Evolutionary conservation across 1,140 invertebrate species (phyloP), one percentile per base, ranked within the genome.

Genomic region (Diabrotica virgifera): DNA sequence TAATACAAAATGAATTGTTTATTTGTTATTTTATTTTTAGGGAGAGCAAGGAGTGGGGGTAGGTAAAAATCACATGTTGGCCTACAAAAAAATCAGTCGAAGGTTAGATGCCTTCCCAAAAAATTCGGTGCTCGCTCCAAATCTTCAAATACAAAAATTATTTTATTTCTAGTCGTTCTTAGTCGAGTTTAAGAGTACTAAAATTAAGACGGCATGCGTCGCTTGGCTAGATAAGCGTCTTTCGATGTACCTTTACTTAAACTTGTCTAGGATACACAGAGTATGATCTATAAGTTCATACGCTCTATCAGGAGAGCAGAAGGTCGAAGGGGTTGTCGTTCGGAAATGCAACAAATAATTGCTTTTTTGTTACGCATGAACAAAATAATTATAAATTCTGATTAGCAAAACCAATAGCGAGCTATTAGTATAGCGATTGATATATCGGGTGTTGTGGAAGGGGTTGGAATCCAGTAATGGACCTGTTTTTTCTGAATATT

Each of bases 221-320:
- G 24, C 1, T 24, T 24, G 24, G 24, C 24, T 40, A 12, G n/a
- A 40, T 40, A n/a, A n/a, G 14, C 11, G 36, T 58, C 24, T 5
- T 36, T 35, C 12, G 36, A 58, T 10, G 52, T 57, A 38, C 13
- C 37, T 9, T 56, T 50, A 56, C 46, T 51, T 62, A 52, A 52
- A 37, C 12, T 53, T 36, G 52, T 52, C 60, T 57, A 56, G 51
- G 59, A 61, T 54, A 54, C 11, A 24, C 36, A 66, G 13, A 66
- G 59, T 66, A 66, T 76, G 76, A 75, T 76, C 74, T 75, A 71
- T 72, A 69, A 66, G 67, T 77, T 76, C 76, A 72, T 77, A 77
- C 76, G 63, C 68, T n/a, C 38, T 68, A 74, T 24, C 72, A 77
- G 74, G 76, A 64, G n/a, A 59, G 9, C 73, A 77, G 64, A 53